A percentile compares a stretch with the other conserved stretches of the same genome.
phyloP scores from a whole-genome alignment of 2,888 invertebrate species.

The Agrilus mali region DNA sequence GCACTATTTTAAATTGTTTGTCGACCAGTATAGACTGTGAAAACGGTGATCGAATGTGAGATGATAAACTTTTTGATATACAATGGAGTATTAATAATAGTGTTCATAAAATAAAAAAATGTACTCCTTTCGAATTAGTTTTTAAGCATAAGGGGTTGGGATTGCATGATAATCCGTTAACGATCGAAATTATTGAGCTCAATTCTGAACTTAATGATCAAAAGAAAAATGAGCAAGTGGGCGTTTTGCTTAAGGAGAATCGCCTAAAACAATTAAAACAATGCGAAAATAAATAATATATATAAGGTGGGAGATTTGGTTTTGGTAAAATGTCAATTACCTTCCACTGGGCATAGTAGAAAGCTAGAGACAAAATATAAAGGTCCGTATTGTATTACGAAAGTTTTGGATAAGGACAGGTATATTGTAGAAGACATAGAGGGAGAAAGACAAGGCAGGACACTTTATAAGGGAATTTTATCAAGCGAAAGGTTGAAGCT shows the following conservation, averaged over 20 bases:
- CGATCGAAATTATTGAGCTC: background rate
- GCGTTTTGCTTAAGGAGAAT: background rate
- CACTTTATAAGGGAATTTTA: too few relatives aligned
- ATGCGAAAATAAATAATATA: background rate
- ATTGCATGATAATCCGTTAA: background rate
- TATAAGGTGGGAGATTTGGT: constrained; percentile 1
- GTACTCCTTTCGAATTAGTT: constrained; percentile 1
- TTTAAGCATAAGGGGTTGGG: background rate
- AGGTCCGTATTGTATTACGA: too few relatives aligned
- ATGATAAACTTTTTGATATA: constrained; percentile 1
- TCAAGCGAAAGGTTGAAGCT: too few relatives aligned
- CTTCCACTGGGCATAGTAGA: background rate
- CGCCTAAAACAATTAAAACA: too few relatives aligned
- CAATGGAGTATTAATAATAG: constrained; percentile 4
- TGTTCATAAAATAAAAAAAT: constrained; percentile 1
- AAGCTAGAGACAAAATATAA: too few relatives aligned
- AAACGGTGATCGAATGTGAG: constrained; percentile 2
- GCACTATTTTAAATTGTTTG: constrained; percentile 2
- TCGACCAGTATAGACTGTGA: constrained; percentile 2
- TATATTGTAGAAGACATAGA: too few relatives aligned
- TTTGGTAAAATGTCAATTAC: background rate
- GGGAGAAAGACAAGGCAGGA: too few relatives aligned
- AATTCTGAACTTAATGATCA: background rate
- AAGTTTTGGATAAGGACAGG: too few relatives aligned
- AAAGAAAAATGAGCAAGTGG: background rate